Evolutionary conservation across 2,888 invertebrate genomes (phyloP).

Genomic region (Eupithecia inturbata): DNA sequence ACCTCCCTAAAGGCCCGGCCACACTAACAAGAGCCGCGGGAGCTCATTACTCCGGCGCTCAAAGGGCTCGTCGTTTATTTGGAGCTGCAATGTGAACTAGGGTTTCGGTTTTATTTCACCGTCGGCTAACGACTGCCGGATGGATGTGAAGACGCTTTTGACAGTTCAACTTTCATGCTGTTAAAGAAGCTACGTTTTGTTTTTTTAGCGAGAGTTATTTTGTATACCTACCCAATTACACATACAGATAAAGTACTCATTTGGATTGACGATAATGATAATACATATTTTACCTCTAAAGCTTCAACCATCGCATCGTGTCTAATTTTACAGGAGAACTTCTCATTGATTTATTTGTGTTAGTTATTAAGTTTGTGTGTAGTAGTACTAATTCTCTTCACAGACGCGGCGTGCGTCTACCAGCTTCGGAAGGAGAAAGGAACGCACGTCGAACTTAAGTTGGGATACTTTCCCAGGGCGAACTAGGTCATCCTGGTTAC

Average conservation of each 20-base stretch:
- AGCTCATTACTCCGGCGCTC: conserved; percentile 63
- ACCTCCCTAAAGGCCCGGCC: conserved; percentile 27
- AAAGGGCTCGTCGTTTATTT: conserved; percentile 65
- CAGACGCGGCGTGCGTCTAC: too few species aligned
- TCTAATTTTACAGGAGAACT: too few species aligned
- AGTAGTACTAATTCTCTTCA: too few species aligned
- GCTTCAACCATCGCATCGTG: too few species aligned
- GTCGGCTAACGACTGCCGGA: conserved; percentile 32
- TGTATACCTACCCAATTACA: not conserved
- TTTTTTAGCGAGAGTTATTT: not conserved
- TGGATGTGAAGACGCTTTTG: not conserved
- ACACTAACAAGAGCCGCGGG: conserved; percentile 43
- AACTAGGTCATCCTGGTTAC: too few species aligned
- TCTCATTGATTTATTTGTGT: too few species aligned
- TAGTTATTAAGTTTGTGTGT: too few species aligned
- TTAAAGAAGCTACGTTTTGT: not conserved
- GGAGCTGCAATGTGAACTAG: conserved; percentile 42
- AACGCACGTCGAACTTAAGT: too few species aligned
- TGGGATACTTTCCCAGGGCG: too few species aligned
- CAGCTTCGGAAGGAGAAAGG: too few species aligned
- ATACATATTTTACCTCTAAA: not conserved
- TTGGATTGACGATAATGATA: not conserved
- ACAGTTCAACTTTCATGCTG: not conserved
- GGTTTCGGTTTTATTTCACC: conserved; percentile 38
- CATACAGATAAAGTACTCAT: too few species aligned